Base-by-base conservation (phyloP, 1,140 invertebrate genomes). In the Gonioctena quinquepunctata region DNA sequence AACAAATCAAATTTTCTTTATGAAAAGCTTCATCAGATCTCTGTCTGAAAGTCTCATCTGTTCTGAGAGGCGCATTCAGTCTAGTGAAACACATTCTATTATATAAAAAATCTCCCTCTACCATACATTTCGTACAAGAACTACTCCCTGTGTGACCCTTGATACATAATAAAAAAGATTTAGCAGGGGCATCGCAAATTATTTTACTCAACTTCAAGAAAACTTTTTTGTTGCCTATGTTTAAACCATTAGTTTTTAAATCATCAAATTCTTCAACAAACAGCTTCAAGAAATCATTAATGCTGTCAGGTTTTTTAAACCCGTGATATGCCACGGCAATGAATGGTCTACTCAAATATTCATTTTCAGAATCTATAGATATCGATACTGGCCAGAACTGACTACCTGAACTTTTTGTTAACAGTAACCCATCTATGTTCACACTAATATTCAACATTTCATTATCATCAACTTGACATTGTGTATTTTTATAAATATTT, bases 101-200 rank as follows among this genome's bases (percentile, higher is more conserved):
- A 1, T 48, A 6, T 2, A 2, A 3, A 19, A 42, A 63, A 63
- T 63, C 61, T 3, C 27, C 61, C 19, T 42, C 61, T 42, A 42
- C 26, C 1, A 63, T 42, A 19, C 61, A 63, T 63, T 63, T 63
- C 1, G 19, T 27, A 42, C 61, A 63, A 7, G 26, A 26, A 33
- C 28, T 23, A 42, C 48, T 42, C 2, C 61, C 61, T 3, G 27
- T 63, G 19, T 49, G 33, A 3, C 33, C 33, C n/a, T 42, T 63
- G 2, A 19, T 42, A 16, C 33, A 63, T 2, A 3, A 42, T 3
- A 63, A 6, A 21, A 63, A 63, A 3, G 61, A 2, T 22, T 42
- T 63, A 2, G 61, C 61, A 63, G 61, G 61, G 13, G 33, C 27
- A 63, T 63, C 61, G 48, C 61, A 63, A 7, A 63, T 42, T 1